Percentiles rank a stretch among this genome's conserved stretches.
These are phyloP conservation scores for Campylorhamphus procurvoides DNA, from an alignment of 2,113 vertebrate species.

Conservation along the genomic window DNA sequence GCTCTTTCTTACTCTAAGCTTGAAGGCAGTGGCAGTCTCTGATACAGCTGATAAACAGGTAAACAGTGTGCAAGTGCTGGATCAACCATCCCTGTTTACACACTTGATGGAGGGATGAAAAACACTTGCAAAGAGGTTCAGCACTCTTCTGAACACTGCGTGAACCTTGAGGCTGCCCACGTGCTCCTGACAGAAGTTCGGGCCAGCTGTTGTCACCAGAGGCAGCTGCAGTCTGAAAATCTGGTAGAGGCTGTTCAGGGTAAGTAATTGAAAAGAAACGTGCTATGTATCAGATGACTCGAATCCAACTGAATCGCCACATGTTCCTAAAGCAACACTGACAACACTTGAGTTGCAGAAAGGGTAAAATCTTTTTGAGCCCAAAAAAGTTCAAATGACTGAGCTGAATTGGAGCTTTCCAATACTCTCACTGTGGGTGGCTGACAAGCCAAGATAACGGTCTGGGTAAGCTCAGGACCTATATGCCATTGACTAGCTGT, in stretches of 20 bases:
- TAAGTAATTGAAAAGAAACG: not conserved
- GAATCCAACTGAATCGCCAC: not conserved
- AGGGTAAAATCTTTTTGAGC: not conserved
- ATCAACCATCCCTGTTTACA: not conserved
- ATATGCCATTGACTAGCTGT: not conserved
- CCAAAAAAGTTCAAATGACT: not conserved
- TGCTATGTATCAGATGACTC: not conserved
- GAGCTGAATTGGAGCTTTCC: not conserved
- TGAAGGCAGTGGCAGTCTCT: not conserved
- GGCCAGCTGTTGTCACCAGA: not conserved
- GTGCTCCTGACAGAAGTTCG: not conserved
- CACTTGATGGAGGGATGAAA: not conserved
- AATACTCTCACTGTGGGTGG: not conserved
- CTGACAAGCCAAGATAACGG: not conserved
- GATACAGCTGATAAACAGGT: too few relatives aligned
- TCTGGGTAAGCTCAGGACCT: not conserved
- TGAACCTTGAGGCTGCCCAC: not conserved
- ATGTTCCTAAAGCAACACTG: not conserved
- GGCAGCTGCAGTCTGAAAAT: not conserved
- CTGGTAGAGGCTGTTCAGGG: not conserved
- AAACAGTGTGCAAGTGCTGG: not conserved
- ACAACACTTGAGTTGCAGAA: not conserved
- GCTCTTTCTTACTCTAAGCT: not conserved
- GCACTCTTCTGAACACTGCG: accelerated
- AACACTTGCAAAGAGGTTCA: not conserved